phyloP scores from a whole-genome alignment of 2,888 invertebrate species.

The Hydropsyche betteni region DNA sequence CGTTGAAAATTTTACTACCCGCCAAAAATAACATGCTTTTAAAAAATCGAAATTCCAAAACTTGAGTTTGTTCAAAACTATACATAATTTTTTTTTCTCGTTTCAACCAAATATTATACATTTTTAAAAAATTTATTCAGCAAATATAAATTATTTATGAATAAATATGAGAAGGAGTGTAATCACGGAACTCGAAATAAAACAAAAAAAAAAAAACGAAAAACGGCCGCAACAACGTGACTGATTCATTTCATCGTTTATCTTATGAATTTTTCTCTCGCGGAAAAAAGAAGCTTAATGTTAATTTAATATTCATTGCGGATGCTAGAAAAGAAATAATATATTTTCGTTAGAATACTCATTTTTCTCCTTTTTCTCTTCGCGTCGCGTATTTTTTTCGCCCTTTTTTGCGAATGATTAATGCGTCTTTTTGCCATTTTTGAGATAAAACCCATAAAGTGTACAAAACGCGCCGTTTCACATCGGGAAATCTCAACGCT shows the following conservation, averaged over 20 bases:
- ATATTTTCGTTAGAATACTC: conserved; percentile 31
- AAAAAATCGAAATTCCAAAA: background rate
- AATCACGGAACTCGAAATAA: conserved; percentile 19
- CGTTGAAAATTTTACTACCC: too few species aligned
- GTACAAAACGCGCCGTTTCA: conserved; percentile 27
- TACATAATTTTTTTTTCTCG: background rate
- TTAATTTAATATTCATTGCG: conserved; percentile 33
- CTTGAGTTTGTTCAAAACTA: background rate
- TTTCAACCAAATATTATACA: background rate
- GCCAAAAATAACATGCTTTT: too few species aligned
- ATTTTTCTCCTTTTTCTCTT: conserved; percentile 18
- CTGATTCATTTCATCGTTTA: conserved; percentile 33
- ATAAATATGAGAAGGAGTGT: conserved; percentile 18
- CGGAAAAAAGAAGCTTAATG: conserved; percentile 26
- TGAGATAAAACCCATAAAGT: conserved; percentile 32
- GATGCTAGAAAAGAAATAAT: conserved; percentile 32
- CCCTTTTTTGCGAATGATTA: conserved; percentile 15
- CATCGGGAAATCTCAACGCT: conserved; percentile 1
- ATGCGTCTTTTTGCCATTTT: conserved; percentile 30
- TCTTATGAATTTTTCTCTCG: conserved; percentile 27
- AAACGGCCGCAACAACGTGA: conserved; percentile 28
- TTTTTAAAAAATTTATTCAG: conserved; percentile 3
- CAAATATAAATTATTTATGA: conserved; percentile 25
- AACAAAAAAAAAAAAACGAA: background rate
- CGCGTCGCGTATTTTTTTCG: background rate